phyloP scores from a whole-genome alignment of 2,113 vertebrate species.

The Geococcyx californianus region DNA sequence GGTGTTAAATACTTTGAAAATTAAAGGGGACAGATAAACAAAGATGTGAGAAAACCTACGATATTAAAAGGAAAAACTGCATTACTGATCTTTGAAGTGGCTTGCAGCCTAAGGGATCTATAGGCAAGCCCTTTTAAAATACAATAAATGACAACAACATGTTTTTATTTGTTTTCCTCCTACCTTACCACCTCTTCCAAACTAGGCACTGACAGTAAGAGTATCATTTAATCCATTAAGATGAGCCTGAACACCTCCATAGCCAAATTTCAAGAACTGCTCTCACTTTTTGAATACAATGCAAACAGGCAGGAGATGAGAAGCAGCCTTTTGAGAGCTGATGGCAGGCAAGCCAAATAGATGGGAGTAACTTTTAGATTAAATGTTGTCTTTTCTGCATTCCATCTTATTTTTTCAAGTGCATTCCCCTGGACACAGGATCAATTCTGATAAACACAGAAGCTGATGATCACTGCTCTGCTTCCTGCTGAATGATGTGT shows the following conservation, averaged over 20 bases:
- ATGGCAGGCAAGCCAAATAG: not conserved
- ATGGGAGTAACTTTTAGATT: not conserved
- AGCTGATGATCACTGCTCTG: not conserved
- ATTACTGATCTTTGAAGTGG: not conserved
- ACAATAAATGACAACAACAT: not conserved
- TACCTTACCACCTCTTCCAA: not conserved
- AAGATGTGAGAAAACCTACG: not conserved
- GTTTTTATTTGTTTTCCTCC: not conserved
- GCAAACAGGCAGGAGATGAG: slow-evolving; percentile 11
- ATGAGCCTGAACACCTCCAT: not conserved
- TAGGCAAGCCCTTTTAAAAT: not conserved
- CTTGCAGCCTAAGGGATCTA: not conserved
- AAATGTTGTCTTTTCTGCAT: not conserved
- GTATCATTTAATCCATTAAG: not conserved
- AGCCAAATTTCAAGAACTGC: not conserved
- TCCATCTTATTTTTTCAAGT: not conserved
- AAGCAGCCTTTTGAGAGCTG: not conserved
- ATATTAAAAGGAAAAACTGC: not conserved
- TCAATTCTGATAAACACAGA: not conserved
- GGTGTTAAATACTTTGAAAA: not conserved
- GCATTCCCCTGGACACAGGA: not conserved
- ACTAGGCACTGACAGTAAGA: not conserved
- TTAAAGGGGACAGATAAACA: not conserved
- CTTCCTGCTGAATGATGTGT: not conserved
- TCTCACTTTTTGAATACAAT: not conserved